These are phyloP conservation scores for Dascyllus trimaculatus DNA, from an alignment of 2,113 vertebrate genomes.

Conservation along the genomic window DNA sequence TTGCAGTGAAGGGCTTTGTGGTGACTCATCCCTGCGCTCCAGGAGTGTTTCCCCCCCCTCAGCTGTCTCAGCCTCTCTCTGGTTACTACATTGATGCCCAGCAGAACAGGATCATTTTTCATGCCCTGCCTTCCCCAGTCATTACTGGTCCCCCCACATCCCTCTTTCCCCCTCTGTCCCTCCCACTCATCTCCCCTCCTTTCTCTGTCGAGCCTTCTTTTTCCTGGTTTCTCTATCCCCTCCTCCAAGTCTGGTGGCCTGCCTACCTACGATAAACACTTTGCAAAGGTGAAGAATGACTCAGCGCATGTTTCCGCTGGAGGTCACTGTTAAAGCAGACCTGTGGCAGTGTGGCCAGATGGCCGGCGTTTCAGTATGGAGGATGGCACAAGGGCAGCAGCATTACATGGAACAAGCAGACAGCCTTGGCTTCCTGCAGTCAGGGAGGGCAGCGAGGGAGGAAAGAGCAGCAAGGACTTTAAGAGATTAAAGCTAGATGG, in stretches of 20 bases:
- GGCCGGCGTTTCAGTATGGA: constrained; percentile 36
- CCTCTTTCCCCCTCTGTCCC: neutral
- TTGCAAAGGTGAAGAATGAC: constrained; percentile 28
- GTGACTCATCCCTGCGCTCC: constrained; percentile 59
- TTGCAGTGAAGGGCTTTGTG: constrained; percentile 7
- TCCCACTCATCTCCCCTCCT: neutral
- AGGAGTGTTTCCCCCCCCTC: neutral
- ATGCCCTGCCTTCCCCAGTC: constrained; percentile 10
- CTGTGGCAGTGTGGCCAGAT: constrained; percentile 46
- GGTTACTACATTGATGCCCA: constrained; percentile 24
- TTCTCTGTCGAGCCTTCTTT: neutral
- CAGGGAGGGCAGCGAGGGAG: neutral
- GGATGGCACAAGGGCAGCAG: constrained; percentile 37
- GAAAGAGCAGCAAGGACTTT: neutral
- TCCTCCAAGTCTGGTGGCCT: neutral
- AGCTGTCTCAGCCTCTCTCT: constrained; percentile 13
- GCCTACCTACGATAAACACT: constrained; percentile 17
- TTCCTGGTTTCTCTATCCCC: neutral
- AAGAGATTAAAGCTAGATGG: neutral
- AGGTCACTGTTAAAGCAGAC: constrained; percentile 35
- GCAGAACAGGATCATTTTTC: constrained; percentile 45
- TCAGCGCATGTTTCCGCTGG: constrained; percentile 27
- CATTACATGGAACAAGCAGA: neutral
- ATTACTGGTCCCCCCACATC: constrained; percentile 14
- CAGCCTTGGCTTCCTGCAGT: neutral